These are phyloP conservation scores for Cantharis rustica DNA, from an alignment of 2,888 invertebrate species.

Conservation along the genomic window DNA sequence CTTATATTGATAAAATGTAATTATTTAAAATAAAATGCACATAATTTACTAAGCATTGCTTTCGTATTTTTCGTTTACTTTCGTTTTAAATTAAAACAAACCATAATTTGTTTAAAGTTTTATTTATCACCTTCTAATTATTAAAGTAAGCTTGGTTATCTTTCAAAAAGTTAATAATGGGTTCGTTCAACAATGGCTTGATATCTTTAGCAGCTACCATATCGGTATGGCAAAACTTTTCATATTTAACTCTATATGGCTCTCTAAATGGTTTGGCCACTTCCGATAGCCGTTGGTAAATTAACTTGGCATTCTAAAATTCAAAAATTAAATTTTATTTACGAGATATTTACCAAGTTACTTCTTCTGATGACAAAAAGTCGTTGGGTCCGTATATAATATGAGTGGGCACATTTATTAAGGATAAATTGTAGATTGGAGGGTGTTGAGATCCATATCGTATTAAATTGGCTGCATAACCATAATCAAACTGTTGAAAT, in stretches of 20 bases:
- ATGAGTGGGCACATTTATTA: slow-evolving; percentile 63
- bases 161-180: slow-evolving; percentile 3
- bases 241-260: slow-evolving; percentile 23
- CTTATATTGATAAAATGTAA: background rate
- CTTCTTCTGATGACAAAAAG: slow-evolving; percentile 62
- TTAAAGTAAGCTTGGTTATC: background rate
- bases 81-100: too few relatives aligned
- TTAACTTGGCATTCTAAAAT: slow-evolving; percentile 48
- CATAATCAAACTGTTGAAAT: slow-evolving; percentile 65
- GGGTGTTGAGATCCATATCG: slow-evolving; percentile 61
- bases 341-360: slow-evolving; percentile 44
- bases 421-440: slow-evolving; percentile 63
- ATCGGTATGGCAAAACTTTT: slow-evolving; percentile 51
- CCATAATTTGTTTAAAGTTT: background rate
- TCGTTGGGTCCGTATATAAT: slow-evolving; percentile 69
- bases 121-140: background rate
- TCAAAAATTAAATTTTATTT: slow-evolving; percentile 28
- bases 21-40: too few relatives aligned
- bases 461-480: slow-evolving; percentile 57
- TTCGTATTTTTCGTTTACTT: too few relatives aligned
- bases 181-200: slow-evolving; percentile 32
- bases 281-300: slow-evolving; percentile 47
- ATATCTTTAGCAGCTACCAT: slow-evolving; percentile 51
- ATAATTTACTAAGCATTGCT: too few relatives aligned
- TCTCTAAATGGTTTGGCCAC: slow-evolving; percentile 35